Evolutionary conservation across 2,888 invertebrate species (phyloP).

Genomic region (Deilephila porcellus): DNA sequence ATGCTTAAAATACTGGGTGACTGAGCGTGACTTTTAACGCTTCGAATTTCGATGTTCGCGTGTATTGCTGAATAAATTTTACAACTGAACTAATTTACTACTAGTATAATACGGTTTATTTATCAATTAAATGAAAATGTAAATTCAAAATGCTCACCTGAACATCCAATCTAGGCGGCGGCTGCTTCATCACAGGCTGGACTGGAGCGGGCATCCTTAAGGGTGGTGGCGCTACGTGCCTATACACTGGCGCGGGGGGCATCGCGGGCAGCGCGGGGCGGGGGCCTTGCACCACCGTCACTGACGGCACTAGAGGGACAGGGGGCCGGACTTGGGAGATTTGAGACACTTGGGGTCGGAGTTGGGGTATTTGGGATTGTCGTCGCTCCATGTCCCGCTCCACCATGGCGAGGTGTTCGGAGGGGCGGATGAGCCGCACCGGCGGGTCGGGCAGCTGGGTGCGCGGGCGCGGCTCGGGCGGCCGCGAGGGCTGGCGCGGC

Average conservation of each 20-base stretch:
- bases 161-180: slow-evolving; percentile 71
- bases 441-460: slow-evolving; percentile 60
- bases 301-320: slow-evolving; percentile 63
- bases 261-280: slow-evolving; percentile 55
- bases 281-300: slow-evolving; percentile 66
- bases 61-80: neutral
- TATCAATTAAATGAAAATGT: too few relatives aligned
- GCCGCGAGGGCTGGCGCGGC: slow-evolving; percentile 64
- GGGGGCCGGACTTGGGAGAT: slow-evolving; percentile 50
- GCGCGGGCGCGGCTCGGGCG: slow-evolving; percentile 69
- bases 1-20: neutral
- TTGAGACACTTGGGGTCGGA: slow-evolving; percentile 50
- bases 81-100: too few relatives aligned
- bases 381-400: slow-evolving; percentile 63
- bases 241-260: slow-evolving; percentile 61
- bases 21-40: neutral
- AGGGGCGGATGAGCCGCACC: slow-evolving; percentile 71
- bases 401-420: slow-evolving; percentile 74
- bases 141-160: slow-evolving; percentile 61
- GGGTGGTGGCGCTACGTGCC: slow-evolving; percentile 71
- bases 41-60: neutral
- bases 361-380: slow-evolving; percentile 50
- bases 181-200: slow-evolving; percentile 62
- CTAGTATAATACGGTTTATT: too few relatives aligned
- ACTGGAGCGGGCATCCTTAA: slow-evolving; percentile 71